Evolutionary conservation across 2,797 vertebrate species (phyloP).

Genomic region (Euthynnus affinis): DNA sequence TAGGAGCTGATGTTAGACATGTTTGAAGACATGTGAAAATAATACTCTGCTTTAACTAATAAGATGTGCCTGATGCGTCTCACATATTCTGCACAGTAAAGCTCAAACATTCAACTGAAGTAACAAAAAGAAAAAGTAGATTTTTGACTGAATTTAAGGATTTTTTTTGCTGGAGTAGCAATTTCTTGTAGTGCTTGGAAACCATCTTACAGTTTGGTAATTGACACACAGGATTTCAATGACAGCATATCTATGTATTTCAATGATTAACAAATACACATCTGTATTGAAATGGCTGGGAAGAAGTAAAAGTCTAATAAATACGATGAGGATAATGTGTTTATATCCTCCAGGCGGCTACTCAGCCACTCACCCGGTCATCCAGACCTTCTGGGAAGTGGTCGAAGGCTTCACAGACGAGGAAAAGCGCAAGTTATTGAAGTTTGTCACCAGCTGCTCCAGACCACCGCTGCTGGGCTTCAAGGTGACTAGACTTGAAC

Average conservation of each 20-base stretch:
- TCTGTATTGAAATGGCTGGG: neutral
- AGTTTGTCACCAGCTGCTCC: constrained; percentile 98
- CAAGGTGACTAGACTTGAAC: constrained; percentile 87
- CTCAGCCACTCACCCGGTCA: constrained; percentile 95
- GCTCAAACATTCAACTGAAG: too few species aligned
- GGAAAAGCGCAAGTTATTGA: constrained; percentile 96
- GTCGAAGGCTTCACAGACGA: constrained; percentile 97
- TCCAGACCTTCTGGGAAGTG: constrained; percentile 97
- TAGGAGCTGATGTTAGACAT: constrained; percentile 58
- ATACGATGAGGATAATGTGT: neutral
- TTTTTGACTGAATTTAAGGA: too few species aligned
- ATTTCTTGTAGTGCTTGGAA: too few species aligned
- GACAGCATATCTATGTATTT: neutral
- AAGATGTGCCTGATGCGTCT: too few species aligned
- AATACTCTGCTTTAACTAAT: too few species aligned
- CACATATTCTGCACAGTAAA: too few species aligned
- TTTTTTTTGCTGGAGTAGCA: too few species aligned
- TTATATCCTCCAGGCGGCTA: constrained; percentile 90
- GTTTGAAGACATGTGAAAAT: too few species aligned
- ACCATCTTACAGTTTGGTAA: neutral
- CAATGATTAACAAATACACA: neutral
- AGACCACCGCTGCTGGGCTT: constrained; percentile 97
- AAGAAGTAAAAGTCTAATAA: neutral
- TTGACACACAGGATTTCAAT: neutral
- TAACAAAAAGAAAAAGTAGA: too few species aligned